These are phyloP conservation scores for Ifrita kowaldi DNA, from an alignment of 2,113 vertebrate species.

Conservation along the genomic window DNA sequence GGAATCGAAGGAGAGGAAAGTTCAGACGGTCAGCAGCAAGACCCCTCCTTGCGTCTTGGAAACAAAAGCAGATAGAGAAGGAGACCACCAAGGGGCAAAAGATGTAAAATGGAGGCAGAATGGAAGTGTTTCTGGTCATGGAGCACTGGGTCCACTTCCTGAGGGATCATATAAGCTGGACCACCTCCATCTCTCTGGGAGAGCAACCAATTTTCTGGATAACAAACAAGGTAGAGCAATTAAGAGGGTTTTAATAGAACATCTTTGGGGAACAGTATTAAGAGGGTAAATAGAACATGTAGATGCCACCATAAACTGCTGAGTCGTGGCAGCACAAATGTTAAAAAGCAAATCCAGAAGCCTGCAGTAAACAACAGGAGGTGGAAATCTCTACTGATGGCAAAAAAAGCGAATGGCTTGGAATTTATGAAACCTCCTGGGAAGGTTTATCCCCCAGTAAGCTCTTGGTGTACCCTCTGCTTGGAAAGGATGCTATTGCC, in stretches of 20 bases:
- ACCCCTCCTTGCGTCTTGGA: not conserved
- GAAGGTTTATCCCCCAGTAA: not conserved
- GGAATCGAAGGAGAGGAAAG: slow-evolving; percentile 27
- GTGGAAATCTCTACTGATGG: not conserved
- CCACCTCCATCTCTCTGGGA: not conserved
- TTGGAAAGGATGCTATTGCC: not conserved
- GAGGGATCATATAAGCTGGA: not conserved
- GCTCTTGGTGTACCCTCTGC: not conserved
- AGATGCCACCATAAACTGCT: not conserved
- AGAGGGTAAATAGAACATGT: not conserved
- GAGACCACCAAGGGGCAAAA: not conserved
- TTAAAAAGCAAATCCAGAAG: not conserved
- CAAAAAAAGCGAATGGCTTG: not conserved
- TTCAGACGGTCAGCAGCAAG: not conserved
- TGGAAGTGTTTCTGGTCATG: not conserved
- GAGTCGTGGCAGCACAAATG: not conserved
- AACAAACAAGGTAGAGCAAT: not conserved
- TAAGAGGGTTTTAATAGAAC: not conserved
- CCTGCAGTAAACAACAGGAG: not conserved
- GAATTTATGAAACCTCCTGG: not conserved
- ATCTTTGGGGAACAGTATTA: not conserved
- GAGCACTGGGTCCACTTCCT: not conserved
- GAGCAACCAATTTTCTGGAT: not conserved
- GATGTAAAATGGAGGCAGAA: not conserved
- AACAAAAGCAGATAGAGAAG: not conserved